A percentile compares a stretch with the other conserved stretches of the same genome.
Conservation (phyloP, 2,888 invertebrate species). For the Lamellibrachia columna region DNA sequence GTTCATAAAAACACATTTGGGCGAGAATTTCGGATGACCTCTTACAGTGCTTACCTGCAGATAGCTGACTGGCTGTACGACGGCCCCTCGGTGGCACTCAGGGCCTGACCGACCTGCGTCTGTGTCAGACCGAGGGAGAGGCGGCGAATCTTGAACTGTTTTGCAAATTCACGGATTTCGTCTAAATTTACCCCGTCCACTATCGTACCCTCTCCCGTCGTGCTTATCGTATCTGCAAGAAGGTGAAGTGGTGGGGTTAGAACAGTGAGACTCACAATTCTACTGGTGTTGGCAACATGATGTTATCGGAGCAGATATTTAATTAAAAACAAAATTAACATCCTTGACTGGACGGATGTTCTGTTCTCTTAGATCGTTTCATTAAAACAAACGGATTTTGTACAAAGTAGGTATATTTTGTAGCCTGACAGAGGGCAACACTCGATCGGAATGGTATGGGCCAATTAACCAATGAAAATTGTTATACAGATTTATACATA, state of each 20-base stretch:
- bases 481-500: background rate
- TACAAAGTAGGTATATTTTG: background rate
- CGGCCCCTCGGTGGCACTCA: constrained; percentile 95
- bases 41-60: constrained; percentile 82
- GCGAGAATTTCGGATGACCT: background rate
- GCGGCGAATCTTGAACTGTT: constrained; percentile 93
- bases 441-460: background rate
- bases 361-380: no score
- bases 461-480: background rate
- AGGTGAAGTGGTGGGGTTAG: background rate
- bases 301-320: background rate
- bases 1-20: no score
- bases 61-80: constrained; percentile 99
- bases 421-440: background rate
- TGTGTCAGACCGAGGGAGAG: constrained; percentile 93
- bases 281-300: background rate
- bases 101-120: constrained; percentile 86
- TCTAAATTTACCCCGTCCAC: constrained; percentile 97
- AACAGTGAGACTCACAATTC: background rate
- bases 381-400: background rate
- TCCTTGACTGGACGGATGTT: no score
- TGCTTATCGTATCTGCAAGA: constrained; percentile 74
- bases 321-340: no score
- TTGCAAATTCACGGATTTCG: constrained; percentile 98
- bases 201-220: constrained; percentile 91